phyloP scores from a whole-genome alignment of 2,888 invertebrate species.

The Hymenopus coronatus region DNA sequence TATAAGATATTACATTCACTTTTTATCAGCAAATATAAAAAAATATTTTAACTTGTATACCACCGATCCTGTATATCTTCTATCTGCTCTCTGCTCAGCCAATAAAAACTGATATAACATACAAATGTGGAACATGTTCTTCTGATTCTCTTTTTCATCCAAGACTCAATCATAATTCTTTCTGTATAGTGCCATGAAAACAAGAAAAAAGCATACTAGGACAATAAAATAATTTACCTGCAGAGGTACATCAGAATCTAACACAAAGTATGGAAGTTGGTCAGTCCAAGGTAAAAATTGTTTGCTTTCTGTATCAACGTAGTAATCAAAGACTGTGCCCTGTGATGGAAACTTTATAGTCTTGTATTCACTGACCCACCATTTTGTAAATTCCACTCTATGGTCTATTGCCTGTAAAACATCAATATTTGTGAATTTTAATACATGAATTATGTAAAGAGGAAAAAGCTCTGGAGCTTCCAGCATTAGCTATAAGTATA shows the following conservation, averaged over 20 bases:
- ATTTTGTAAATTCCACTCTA: slow-evolving; percentile 85
- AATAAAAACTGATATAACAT: too few relatives aligned
- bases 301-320: slow-evolving; percentile 85
- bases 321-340: slow-evolving; percentile 94
- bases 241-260: slow-evolving; percentile 87
- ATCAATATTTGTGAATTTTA: not conserved
- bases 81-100: too few relatives aligned
- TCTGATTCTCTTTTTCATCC: too few relatives aligned
- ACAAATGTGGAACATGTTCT: too few relatives aligned
- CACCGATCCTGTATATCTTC: too few relatives aligned
- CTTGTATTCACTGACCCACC: slow-evolving; percentile 97
- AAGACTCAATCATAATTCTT: too few relatives aligned
- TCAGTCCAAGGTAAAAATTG: slow-evolving; percentile 89
- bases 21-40: too few relatives aligned
- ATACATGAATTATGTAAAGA: not conserved
- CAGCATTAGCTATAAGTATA: too few relatives aligned
- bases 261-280: slow-evolving; percentile 82
- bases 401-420: slow-evolving; percentile 53
- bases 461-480: not conserved
- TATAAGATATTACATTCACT: too few relatives aligned
- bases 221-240: slow-evolving; percentile 56
- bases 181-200: too few relatives aligned
- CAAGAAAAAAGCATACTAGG: too few relatives aligned
- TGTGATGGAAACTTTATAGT: slow-evolving; percentile 86
- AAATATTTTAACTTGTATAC: too few relatives aligned